These are phyloP conservation scores for Muscidifurax raptorellus DNA, from an alignment of 1,140 invertebrate genomes.

Conservation along the genomic window DNA sequence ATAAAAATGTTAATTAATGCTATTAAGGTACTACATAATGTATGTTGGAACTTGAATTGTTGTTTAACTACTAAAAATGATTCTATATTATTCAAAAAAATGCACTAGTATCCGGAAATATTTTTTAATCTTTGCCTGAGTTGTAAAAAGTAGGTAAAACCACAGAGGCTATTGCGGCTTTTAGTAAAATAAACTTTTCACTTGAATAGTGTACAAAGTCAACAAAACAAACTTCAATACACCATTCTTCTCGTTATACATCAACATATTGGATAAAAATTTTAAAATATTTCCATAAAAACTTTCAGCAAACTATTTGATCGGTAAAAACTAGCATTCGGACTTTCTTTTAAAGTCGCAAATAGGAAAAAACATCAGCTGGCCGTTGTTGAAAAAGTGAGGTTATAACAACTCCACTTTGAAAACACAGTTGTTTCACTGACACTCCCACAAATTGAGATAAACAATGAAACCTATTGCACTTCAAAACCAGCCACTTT, in stretches of 20 bases:
- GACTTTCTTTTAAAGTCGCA: neutral
- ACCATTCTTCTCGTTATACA: neutral
- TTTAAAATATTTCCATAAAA: neutral
- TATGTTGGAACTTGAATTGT: neutral
- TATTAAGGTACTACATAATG: neutral
- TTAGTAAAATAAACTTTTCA: neutral
- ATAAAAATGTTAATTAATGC: neutral
- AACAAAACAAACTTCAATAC: neutral
- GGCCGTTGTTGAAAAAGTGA: neutral
- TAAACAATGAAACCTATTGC: neutral
- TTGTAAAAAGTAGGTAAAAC: neutral
- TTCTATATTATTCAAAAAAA: neutral
- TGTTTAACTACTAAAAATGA: neutral
- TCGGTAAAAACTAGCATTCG: constrained; percentile 35
- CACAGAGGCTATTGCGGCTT: neutral
- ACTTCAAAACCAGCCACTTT: neutral
- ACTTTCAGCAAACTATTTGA: neutral
- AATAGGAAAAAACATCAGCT: constrained; percentile 19
- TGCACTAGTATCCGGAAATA: neutral
- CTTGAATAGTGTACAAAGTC: neutral
- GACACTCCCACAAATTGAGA: constrained; percentile 1
- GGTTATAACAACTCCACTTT: constrained; percentile 30
- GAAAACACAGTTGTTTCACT: constrained; percentile 25
- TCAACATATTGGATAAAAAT: neutral
- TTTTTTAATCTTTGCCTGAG: neutral